Conservation (phyloP, 2,113 vertebrate species). For the Aviceda subcristata region DNA sequence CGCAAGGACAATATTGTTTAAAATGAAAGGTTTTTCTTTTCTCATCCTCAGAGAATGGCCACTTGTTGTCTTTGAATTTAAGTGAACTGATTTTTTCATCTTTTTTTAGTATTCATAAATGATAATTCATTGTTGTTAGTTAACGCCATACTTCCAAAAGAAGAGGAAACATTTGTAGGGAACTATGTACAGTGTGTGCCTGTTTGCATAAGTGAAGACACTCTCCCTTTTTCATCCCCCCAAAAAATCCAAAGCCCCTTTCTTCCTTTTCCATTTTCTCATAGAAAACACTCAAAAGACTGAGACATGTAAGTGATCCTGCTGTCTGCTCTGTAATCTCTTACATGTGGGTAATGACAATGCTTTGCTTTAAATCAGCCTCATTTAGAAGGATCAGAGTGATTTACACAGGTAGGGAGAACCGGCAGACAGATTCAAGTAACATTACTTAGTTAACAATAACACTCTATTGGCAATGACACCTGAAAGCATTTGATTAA, state of each 20-base stretch:
- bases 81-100: neutral
- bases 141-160: neutral
- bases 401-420: neutral
- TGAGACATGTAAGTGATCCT: neutral
- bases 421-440: neutral
- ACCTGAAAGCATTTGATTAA: neutral
- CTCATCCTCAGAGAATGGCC: neutral
- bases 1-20: neutral
- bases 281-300: neutral
- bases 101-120: neutral
- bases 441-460: neutral
- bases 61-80: neutral
- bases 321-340: neutral
- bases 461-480: neutral
- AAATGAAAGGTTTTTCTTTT: neutral
- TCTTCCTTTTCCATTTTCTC: neutral
- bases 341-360: neutral
- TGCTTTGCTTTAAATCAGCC: neutral
- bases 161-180: neutral
- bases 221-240: neutral
- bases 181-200: neutral
- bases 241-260: neutral
- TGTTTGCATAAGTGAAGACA: neutral
- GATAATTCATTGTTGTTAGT: neutral
- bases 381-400: neutral